phyloP scores from a whole-genome alignment of 2,113 vertebrate genomes.

The Hippocampus abdominalis region DNA sequence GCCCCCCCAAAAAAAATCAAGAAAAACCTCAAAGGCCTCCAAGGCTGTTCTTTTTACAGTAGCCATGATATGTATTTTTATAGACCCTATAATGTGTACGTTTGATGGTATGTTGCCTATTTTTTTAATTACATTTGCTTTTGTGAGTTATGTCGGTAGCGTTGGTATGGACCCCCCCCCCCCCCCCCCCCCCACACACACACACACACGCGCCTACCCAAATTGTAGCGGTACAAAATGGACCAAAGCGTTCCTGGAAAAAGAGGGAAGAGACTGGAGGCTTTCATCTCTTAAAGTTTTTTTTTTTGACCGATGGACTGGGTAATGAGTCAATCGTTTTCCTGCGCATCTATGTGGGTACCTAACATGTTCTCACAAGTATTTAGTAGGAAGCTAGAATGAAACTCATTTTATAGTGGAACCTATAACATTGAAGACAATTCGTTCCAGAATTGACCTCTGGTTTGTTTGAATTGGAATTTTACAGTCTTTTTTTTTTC shows the following conservation, averaged over 20 bases:
- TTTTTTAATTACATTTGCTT: slow-evolving; percentile 17
- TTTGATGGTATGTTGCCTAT: slow-evolving; percentile 31
- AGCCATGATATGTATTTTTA: slow-evolving; percentile 81
- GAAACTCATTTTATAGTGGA: not conserved
- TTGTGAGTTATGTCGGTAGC: slow-evolving; percentile 76
- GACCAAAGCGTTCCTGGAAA: slow-evolving; percentile 30
- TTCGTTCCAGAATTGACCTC: too few relatives aligned
- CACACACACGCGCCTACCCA: too few relatives aligned
- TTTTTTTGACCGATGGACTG: slow-evolving; percentile 34
- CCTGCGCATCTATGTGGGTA: slow-evolving; percentile 18
- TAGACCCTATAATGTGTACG: slow-evolving; percentile 69
- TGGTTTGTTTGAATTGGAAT: too few relatives aligned
- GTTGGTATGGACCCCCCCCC: slow-evolving; percentile 69
- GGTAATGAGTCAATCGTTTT: slow-evolving; percentile 20
- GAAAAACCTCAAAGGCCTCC: slow-evolving; percentile 78
- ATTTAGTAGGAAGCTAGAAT: not conserved
- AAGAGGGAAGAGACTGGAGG: slow-evolving; percentile 27
- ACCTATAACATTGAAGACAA: too few relatives aligned
- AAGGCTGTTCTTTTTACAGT: slow-evolving; percentile 81
- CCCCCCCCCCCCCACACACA: too few relatives aligned
- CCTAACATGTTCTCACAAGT: not conserved
- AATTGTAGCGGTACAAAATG: slow-evolving; percentile 71
- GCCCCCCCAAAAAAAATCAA: slow-evolving; percentile 31
- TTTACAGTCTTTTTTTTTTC: too few relatives aligned
- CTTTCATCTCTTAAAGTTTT: slow-evolving; percentile 33